Conservation (phyloP, 1,140 invertebrate species). For the Magallana ariakensis region DNA sequence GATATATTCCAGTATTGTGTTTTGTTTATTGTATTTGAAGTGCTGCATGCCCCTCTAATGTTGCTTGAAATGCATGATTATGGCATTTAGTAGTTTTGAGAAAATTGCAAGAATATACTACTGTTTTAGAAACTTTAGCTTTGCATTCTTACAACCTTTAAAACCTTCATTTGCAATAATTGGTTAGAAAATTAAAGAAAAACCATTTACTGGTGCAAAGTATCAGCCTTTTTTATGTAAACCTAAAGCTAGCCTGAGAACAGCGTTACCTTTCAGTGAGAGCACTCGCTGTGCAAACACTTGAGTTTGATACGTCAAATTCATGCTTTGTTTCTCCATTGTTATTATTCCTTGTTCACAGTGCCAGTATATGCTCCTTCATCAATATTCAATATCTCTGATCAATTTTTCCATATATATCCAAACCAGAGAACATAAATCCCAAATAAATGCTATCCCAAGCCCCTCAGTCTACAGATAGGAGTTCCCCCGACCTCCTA, state of each 20-base stretch:
- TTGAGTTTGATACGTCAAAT: constrained; percentile 56
- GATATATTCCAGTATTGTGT: too few species aligned
- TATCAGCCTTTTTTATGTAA: too few species aligned
- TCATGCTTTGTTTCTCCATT: constrained; percentile 56
- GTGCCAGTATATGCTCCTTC: constrained; percentile 53
- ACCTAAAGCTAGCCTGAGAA: not conserved
- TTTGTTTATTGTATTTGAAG: too few species aligned
- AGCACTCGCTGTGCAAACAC: constrained; percentile 60
- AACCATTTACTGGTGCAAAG: too few species aligned
- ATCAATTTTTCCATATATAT: constrained; percentile 28
- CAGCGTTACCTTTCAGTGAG: constrained; percentile 54
- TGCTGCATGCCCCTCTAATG: too few species aligned
- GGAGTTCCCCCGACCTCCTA: constrained; percentile 53
- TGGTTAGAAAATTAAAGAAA: too few species aligned
- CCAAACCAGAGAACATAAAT: not conserved
- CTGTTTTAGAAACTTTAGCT: too few species aligned
- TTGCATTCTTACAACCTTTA: too few species aligned
- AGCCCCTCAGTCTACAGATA: constrained; percentile 39
- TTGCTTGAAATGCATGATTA: too few species aligned
- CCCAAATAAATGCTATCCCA: constrained; percentile 6
- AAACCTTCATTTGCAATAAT: too few species aligned
- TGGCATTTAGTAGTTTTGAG: too few species aligned
- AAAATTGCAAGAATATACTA: too few species aligned
- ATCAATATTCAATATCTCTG: not conserved
- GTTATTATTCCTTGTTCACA: constrained; percentile 1